Evolutionary conservation across 2,113 vertebrate genomes (phyloP), one percentile per base, ranked within the genome.

Genomic region (Dendrocopos noguchii): DNA sequence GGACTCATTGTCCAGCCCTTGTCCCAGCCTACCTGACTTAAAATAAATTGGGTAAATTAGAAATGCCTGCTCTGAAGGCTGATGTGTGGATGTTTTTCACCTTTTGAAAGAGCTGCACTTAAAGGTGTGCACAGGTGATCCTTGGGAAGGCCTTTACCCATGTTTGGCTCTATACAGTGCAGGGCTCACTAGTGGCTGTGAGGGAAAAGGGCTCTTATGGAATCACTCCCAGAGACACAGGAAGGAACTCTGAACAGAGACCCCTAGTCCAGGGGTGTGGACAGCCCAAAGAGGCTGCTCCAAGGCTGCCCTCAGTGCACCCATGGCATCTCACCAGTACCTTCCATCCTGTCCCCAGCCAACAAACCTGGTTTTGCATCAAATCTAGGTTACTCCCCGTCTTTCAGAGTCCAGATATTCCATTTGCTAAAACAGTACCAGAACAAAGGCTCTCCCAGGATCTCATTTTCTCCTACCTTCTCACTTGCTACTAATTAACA

Each of bases 161-260:
- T 0, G 4, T 46, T 15, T 28, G 78, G 46, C 50, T 21, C 31
- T 2, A 6, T 0, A 22, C 31, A 50, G 78, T 9, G 24, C 33
- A 7, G 79, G 79, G 6, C 64, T 61, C 21, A 2, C n/a, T 4
- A 15, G 29, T 25, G 46, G 65, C 9, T 56, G 29, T 3, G 2
- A 57, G 42, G 47, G 36, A 78, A 73, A 55, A 20, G 11, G 4
- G 4, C 31, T 50, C 27, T 50, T 65, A 68, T 18, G 34, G 84
- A 80, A 55, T 56, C 1, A 0, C 2, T 39, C 55, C 65, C 5
- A 2, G 66, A 6, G 19, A 57, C 53, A 28, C 0, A 0, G 70
- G 42, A 31, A n/a, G 80, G 63, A 84, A 52, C 0, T 0, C n/a
- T 22, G 71, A 55, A 63, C 53, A 36, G 47, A 1, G 55, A 47